These are phyloP conservation scores for Penelope pileata DNA, from an alignment of 2,113 vertebrate genomes.

Conservation along the genomic window DNA sequence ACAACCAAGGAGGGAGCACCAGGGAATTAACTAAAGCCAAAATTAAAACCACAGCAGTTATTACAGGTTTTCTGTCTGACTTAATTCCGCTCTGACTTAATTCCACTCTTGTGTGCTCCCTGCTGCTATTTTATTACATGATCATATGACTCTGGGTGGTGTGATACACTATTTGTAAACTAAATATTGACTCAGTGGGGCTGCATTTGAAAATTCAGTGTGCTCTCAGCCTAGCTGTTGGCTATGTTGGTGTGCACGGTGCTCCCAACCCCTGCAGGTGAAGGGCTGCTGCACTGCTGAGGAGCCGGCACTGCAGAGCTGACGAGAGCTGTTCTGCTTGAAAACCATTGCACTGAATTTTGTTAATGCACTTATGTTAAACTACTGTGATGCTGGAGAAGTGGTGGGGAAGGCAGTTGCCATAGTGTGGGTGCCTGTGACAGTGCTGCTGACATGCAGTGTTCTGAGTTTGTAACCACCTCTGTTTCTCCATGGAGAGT, in stretches of 20 bases:
- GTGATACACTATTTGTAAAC: not conserved
- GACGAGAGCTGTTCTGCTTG: not conserved
- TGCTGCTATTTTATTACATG: not conserved
- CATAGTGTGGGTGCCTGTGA: not conserved
- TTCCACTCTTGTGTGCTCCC: not conserved
- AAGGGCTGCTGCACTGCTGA: not conserved
- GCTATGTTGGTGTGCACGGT: not conserved
- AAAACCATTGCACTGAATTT: not conserved
- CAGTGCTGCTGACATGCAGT: not conserved
- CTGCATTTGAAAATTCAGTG: not conserved
- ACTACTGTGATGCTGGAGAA: rapidly evolving
- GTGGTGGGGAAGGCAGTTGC: not conserved
- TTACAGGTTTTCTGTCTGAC: not conserved
- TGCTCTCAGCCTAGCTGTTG: not conserved
- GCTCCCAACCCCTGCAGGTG: not conserved
- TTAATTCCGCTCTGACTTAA: not conserved
- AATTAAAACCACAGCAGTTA: not conserved
- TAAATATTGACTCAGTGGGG: not conserved
- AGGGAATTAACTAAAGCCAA: not conserved
- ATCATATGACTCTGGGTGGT: not conserved
- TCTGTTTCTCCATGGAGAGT: not conserved
- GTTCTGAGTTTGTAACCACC: not conserved
- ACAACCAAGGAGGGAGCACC: not conserved
- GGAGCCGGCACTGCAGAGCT: not conserved
- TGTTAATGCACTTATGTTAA: not conserved